Evolutionary conservation across 2,888 invertebrate species (phyloP), one percentile per base, ranked within the genome.

Genomic region (Scaptomyza reducta): DNA sequence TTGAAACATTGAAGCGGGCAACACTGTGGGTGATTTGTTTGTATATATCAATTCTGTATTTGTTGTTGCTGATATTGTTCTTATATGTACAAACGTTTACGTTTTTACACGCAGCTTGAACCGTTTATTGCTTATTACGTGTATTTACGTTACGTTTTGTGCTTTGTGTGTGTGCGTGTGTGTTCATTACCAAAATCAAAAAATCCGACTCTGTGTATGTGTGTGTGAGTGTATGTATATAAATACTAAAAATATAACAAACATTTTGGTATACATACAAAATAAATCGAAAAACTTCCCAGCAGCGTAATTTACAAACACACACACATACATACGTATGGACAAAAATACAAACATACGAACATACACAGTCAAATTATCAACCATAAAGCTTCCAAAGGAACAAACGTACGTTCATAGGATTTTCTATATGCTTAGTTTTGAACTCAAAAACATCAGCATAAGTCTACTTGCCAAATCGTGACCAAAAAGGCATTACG

Each of bases 171-270:
- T 67, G 22, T 55, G 50, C 67, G 22, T 64, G 38, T 55, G 35
- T 61, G 69, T 73, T 87, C 84, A 83, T 87, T 76, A 71, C 77
- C 80, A 70, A 74, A 74, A 74, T 67, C 71, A 57, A 62, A 51
- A 51, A 50, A 16, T 16, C 38, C 1, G 14, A 38, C 14, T 38
- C 6, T 61, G 50, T 27, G 9, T 25, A 10, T 55, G 53, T 70
- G 16, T 64, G 38, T 55, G 35, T 61, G 66, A 70, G 31, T 45
- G 47, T 60, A 14, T 70, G 50, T 58, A 53, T 54, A 44, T 50
- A 35, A 64, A 47, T 68, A 68, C 79, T 79, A 79, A 77, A 77
- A 79, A 76, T 79, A 75, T 67, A 70, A 67, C 60, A 69, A 46
- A 50, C 60, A 38, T 46, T 59, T 42, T 66, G 42, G 27, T 66